phyloP scores from a whole-genome alignment of 2,888 invertebrate species.

The Drosophila colorata region DNA sequence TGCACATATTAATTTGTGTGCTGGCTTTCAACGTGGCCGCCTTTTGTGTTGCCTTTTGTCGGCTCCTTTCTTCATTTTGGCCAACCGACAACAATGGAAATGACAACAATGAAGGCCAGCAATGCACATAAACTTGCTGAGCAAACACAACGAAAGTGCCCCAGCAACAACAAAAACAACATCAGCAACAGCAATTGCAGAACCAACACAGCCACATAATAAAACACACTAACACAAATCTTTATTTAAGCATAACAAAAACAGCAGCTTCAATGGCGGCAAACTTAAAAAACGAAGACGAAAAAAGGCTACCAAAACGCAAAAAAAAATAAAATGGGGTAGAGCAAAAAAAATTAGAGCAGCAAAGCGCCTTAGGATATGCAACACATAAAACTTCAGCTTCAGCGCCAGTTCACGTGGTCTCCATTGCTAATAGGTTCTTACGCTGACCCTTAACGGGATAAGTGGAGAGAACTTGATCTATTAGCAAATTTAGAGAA shows the following conservation, averaged over 20 bases:
- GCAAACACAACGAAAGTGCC: conserved; percentile 65
- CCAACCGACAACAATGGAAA: conserved; percentile 65
- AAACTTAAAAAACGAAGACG: conserved; percentile 38
- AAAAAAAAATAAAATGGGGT: conserved; percentile 20
- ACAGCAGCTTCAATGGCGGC: conserved; percentile 52
- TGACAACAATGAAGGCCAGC: conserved; percentile 77
- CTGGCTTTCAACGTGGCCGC: conserved; percentile 40
- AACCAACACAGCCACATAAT: conserved; percentile 25
- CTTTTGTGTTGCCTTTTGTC: conserved; percentile 49
- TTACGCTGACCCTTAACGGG: conserved; percentile 12
- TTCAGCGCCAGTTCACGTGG: conserved; percentile 10
- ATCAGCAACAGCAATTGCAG: conserved; percentile 23
- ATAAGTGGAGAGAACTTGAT: not conserved
- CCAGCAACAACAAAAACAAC: conserved; percentile 29
- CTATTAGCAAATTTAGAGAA: too few species aligned
- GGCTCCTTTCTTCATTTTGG: conserved; percentile 54
- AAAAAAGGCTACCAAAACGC: conserved; percentile 12
- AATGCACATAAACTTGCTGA: conserved; percentile 73
- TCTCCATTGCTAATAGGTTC: conserved; percentile 21
- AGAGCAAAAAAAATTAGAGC: conserved; percentile 66
- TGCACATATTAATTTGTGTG: conserved; percentile 76
- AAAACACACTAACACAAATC: conserved; percentile 77
- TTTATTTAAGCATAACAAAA: conserved; percentile 77
- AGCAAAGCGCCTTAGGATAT: conserved; percentile 71
- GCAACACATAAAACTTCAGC: conserved; percentile 73